Evolutionary conservation across 2,888 invertebrate genomes (phyloP).

Genomic region (Adineta ricciae): DNA sequence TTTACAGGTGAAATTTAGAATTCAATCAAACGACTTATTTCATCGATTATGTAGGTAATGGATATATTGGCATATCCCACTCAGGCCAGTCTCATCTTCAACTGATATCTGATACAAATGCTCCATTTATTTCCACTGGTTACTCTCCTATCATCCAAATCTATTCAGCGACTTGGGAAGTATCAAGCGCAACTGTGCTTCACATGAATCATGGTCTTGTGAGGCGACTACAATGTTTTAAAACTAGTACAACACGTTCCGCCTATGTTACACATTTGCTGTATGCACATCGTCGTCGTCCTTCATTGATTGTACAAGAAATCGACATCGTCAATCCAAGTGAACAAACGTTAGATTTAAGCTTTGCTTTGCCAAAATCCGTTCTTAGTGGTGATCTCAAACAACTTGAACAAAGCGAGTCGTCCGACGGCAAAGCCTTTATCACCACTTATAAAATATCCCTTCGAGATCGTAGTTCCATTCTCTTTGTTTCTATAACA

Average conservation of each 20-base stretch:
- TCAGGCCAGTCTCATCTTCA: conserved; percentile 11
- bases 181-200: not conserved
- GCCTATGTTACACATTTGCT: conserved; percentile 33
- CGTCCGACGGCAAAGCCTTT: not conserved
- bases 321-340: conserved; percentile 67
- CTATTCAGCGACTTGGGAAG: not conserved
- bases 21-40: no score
- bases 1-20: not conserved
- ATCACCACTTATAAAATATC: not conserved
- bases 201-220: conserved; percentile 24
- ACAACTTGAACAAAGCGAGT: not conserved
- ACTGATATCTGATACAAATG: not conserved
- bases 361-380: conserved; percentile 26
- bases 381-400: not conserved
- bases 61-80: conserved; percentile 33
- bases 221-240: conserved; percentile 26
- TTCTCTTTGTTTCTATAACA: not conserved
- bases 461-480: not conserved
- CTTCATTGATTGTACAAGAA: conserved; percentile 70
- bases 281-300: conserved; percentile 69
- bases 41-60: conserved; percentile 29
- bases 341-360: conserved; percentile 37
- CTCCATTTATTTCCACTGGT: not conserved
- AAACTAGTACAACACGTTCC: conserved; percentile 4
- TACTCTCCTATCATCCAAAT: not conserved